phyloP scores from a whole-genome alignment of 2,888 invertebrate genomes.

The Drosophila setosimentum region DNA sequence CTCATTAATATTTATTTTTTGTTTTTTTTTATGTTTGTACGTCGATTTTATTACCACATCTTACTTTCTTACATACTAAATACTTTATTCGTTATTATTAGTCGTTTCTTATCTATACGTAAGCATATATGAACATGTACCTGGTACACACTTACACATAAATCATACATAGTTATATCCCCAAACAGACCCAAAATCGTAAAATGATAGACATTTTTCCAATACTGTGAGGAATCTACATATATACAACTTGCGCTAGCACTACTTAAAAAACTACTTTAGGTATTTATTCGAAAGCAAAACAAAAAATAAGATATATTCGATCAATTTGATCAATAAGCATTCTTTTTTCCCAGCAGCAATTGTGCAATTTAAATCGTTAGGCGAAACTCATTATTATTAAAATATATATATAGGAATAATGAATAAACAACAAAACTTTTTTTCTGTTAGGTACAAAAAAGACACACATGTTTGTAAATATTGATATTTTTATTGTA shows the following conservation, averaged over 20 bases:
- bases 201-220: background rate
- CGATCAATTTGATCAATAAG: background rate
- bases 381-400: background rate
- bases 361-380: background rate
- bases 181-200: background rate
- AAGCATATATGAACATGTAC: conserved; percentile 3
- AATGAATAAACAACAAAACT: background rate
- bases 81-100: conserved; percentile 9
- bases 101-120: conserved; percentile 20
- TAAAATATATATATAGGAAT: background rate
- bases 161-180: background rate
- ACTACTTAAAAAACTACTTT: background rate
- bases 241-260: background rate
- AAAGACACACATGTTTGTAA: conserved; percentile 20
- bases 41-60: conserved; percentile 1
- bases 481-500: conserved; percentile 23
- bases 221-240: background rate
- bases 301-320: background rate
- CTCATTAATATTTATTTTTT: background rate
- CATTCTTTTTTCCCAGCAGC: background rate
- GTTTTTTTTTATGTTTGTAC: background rate
- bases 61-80: conserved; percentile 1
- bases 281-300: background rate
- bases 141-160: conserved; percentile 11
- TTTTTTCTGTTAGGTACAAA: background rate